These are phyloP conservation scores for Drosophila auraria DNA, from an alignment of 1,140 invertebrate genomes.

Conservation along the genomic window DNA sequence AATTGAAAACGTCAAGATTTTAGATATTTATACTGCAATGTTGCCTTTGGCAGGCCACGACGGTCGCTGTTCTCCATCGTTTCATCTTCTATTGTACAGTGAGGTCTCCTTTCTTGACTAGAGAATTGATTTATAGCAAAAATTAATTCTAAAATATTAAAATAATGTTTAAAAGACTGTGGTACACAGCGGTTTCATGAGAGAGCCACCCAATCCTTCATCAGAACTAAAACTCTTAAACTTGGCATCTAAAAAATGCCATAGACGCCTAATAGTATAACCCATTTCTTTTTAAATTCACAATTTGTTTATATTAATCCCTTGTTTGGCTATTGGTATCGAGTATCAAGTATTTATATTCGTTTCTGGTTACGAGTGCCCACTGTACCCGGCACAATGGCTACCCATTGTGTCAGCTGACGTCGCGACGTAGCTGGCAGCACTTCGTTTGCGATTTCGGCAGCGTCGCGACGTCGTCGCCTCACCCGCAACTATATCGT, in stretches of 20 bases:
- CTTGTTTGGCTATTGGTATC: neutral
- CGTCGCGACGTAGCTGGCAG: conserved; percentile 46
- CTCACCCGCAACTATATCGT: conserved; percentile 47
- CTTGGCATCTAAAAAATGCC: too few relatives aligned
- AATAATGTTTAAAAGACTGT: too few relatives aligned
- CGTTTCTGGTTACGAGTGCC: neutral
- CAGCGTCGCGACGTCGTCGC: conserved; percentile 50
- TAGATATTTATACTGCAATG: conserved; percentile 27
- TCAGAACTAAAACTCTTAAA: neutral
- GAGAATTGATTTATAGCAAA: conserved; percentile 3
- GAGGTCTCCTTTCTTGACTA: neutral
- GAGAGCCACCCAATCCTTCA: neutral
- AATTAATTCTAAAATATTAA: neutral
- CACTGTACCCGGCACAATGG: conserved; percentile 58
- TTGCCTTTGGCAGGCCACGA: conserved; percentile 20
- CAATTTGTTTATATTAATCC: neutral
- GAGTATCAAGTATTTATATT: neutral
- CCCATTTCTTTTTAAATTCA: neutral
- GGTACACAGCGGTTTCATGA: neutral
- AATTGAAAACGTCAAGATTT: conserved; percentile 33
- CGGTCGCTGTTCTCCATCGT: conserved; percentile 6
- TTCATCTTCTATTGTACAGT: conserved; percentile 14
- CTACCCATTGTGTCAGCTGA: conserved; percentile 76
- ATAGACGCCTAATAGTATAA: too few relatives aligned
- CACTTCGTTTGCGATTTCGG: conserved; percentile 70